phyloP scores from a whole-genome alignment of 2,797 vertebrate genomes.

The Cuniculus paca region DNA sequence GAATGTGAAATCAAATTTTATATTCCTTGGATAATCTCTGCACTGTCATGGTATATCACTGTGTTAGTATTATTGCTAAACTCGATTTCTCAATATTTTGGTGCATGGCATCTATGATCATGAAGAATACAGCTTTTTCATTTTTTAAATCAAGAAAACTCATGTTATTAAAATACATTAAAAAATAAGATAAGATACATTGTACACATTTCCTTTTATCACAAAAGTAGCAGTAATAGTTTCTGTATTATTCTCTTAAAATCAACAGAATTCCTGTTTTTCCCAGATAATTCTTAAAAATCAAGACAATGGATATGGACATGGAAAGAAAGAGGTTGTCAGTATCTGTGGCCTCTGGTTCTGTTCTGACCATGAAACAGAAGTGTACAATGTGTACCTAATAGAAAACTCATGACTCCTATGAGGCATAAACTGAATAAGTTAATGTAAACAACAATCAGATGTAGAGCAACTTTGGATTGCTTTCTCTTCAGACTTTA shows the following conservation, averaged over 20 bases:
- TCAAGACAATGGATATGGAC: conserved; percentile 8
- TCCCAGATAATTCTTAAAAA: conserved; percentile 74
- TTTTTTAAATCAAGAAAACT: conserved; percentile 79
- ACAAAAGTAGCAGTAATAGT: conserved; percentile 82
- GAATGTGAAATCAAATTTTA: not conserved
- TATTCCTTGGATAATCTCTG: not conserved
- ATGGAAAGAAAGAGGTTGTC: not conserved
- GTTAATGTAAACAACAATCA: conserved; percentile 76
- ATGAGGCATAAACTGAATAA: conserved; percentile 57
- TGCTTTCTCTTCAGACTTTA: conserved; percentile 42
- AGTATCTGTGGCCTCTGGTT: not conserved
- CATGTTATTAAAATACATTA: conserved; percentile 85
- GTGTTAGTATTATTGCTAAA: not conserved
- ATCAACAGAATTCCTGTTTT: conserved; percentile 62
- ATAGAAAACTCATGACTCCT: conserved; percentile 41
- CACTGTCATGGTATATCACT: not conserved
- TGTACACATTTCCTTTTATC: conserved; percentile 81
- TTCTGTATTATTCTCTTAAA: conserved; percentile 74
- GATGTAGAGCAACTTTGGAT: conserved; percentile 33
- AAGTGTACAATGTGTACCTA: conserved; percentile 51
- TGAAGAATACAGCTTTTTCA: not conserved
- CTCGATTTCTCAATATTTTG: not conserved
- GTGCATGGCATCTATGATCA: not conserved
- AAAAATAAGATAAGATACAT: conserved; percentile 83
- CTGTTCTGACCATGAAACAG: not conserved